Base-by-base conservation (phyloP, 2,113 vertebrate species). In the Trichomycterus rosablanca region DNA sequence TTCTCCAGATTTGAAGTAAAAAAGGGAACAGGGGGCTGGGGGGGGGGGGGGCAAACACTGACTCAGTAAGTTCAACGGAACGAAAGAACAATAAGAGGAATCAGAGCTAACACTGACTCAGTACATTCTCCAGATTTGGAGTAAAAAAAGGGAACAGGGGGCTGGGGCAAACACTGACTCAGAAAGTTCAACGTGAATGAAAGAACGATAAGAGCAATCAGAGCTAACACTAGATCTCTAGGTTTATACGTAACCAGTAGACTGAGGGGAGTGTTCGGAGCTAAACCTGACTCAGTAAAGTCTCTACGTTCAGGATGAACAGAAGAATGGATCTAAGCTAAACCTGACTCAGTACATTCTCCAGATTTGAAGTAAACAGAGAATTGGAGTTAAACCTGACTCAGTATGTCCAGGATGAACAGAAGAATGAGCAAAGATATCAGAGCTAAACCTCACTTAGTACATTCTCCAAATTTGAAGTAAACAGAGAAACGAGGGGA, bases 1-100 rank as follows among this genome's bases (percentile, higher is more conserved):
- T 37, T 37, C 34, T 11, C 30, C 30, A n/a, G n/a, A n/a, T n/a
- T n/a, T n/a, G n/a, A n/a, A n/a, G n/a, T n/a, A n/a, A n/a, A n/a
- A n/a, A n/a, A n/a, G n/a, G 46, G 4, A 50, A 51, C 15, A 52
- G 42, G 68, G 66, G 40, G n/a, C n/a, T n/a, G n/a, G n/a, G 74
- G 67, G 70, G 75, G 66, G 39, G 35, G 5, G 7, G 42, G 56
- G 40, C 58, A 75, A 76, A 84, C 67, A 81, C 58, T 85, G 81
- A 30, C 26, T 30, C 3, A 7, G 34, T 10, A 37, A 37, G 11
- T 37, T 37, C 34, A 4, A 4, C 30, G n/a, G n/a, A n/a, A n/a
- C n/a, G n/a, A n/a, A n/a, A n/a, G 14, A 12, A 15, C 9, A 35
- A 35, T 35, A 35, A 11, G 34, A 35, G 34, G 14, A 4, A 10